Conservation (phyloP, 2,888 invertebrate genomes). For the Nomada flava region DNA sequence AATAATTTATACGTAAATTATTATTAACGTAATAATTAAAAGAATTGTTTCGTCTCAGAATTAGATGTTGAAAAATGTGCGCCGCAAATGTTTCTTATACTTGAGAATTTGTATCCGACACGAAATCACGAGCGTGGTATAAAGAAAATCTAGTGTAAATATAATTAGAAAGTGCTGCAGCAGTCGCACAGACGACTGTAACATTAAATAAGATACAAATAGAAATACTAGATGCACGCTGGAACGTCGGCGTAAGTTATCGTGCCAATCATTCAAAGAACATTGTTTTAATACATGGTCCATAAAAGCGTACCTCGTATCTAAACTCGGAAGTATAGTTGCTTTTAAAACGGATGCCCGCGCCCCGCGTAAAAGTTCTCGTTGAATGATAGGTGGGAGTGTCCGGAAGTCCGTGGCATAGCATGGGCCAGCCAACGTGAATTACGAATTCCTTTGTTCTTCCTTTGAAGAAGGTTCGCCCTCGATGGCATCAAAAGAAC, state of each 20-base stretch:
- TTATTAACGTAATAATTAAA: too few species aligned
- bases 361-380: constrained; percentile 56
- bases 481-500: constrained; percentile 40
- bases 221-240: constrained; percentile 7
- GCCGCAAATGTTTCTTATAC: too few species aligned
- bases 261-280: constrained; percentile 24
- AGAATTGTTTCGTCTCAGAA: too few species aligned
- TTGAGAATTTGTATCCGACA: not conserved
- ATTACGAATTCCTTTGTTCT: constrained; percentile 68
- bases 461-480: constrained; percentile 44
- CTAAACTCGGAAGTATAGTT: constrained; percentile 65
- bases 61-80: too few species aligned
- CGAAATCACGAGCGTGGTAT: not conserved
- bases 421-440: constrained; percentile 51
- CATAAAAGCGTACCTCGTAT: constrained; percentile 52
- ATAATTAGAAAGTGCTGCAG: not conserved
- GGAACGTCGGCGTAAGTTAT: constrained; percentile 2
- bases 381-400: constrained; percentile 67
- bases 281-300: constrained; percentile 35
- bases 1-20: too few species aligned
- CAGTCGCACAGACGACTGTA: not conserved
- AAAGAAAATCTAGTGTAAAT: too few species aligned
- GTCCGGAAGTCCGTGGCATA: constrained; percentile 59
- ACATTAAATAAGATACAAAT: constrained; percentile 5
- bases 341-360: constrained; percentile 61